A percentile compares a stretch with the other conserved stretches of the same genome.
These are phyloP conservation scores for Aelia acuminata DNA, from an alignment of 2,888 invertebrate species.

Conservation along the genomic window DNA sequence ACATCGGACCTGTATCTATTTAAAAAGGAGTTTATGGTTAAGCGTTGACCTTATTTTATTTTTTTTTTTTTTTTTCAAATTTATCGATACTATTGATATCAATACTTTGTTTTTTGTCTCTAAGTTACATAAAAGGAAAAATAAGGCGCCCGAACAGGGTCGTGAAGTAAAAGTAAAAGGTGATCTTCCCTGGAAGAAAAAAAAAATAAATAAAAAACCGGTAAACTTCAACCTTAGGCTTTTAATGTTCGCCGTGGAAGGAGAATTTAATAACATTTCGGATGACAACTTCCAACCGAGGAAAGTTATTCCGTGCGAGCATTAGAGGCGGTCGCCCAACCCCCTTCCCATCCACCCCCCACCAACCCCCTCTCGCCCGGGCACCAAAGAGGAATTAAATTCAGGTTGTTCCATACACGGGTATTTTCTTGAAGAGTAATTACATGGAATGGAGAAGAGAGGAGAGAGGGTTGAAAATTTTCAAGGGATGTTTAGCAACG, in stretches of 20 bases:
- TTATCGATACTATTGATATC: too few species aligned
- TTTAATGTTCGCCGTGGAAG: not conserved
- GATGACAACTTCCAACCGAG: slow-evolving; percentile 10
- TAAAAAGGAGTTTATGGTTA: too few species aligned
- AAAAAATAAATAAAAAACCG: not conserved
- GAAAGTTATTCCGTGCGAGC: not conserved
- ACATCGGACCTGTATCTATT: too few species aligned
- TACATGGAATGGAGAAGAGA: slow-evolving; percentile 35
- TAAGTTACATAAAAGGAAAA: not conserved
- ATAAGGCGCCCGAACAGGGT: not conserved
- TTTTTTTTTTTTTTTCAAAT: too few species aligned
- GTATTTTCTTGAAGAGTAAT: slow-evolving; percentile 53
- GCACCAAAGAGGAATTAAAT: slow-evolving; percentile 47
- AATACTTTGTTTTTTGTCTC: not conserved
- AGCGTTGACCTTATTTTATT: too few species aligned
- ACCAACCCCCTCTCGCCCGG: not conserved
- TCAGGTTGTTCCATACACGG: slow-evolving; percentile 46
- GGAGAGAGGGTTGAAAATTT: slow-evolving; percentile 9
- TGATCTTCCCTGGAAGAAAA: not conserved
- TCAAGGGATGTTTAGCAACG: slow-evolving; percentile 53
- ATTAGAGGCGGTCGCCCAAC: not conserved
- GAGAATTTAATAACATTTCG: slow-evolving; percentile 35
- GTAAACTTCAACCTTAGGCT: not conserved
- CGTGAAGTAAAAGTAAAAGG: not conserved
- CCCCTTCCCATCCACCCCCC: not conserved